Conservation (phyloP, 2,113 vertebrate genomes). For the Nerophis ophidion region DNA sequence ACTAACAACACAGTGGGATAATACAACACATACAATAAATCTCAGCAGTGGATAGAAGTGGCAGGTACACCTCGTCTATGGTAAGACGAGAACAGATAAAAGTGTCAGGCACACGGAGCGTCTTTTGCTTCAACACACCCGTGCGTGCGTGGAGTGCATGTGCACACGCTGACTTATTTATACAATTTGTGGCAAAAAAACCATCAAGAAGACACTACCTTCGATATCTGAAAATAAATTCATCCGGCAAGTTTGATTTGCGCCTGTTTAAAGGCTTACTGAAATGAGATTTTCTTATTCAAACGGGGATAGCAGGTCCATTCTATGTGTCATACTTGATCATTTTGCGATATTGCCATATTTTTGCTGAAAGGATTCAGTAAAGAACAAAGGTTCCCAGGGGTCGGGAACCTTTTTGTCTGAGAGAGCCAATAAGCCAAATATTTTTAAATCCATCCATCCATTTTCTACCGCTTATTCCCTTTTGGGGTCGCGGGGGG, state of each 20-base stretch:
- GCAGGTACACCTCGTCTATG: conserved; percentile 65
- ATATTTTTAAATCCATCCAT: too few relatives aligned
- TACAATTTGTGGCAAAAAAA: conserved; percentile 6
- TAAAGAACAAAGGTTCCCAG: too few relatives aligned
- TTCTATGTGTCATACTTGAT: too few relatives aligned
- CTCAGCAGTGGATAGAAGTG: conserved; percentile 50
- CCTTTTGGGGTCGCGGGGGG: too few relatives aligned
- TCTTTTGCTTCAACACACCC: conserved; percentile 37
- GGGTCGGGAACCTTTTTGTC: too few relatives aligned
- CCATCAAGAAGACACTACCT: conserved; percentile 33
- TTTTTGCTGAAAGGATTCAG: too few relatives aligned
- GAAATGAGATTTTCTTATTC: too few relatives aligned
- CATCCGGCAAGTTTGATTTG: neutral
- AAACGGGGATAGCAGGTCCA: too few relatives aligned
- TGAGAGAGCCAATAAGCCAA: too few relatives aligned
- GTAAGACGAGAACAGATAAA: conserved; percentile 58
- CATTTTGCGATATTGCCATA: too few relatives aligned
- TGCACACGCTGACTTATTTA: conserved; percentile 32
- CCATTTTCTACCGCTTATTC: too few relatives aligned
- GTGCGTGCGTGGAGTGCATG: conserved; percentile 25
- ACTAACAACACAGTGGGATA: conserved; percentile 50
- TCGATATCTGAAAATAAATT: conserved; percentile 50
- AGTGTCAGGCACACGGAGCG: conserved; percentile 55
- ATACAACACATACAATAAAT: conserved; percentile 32
- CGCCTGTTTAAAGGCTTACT: too few relatives aligned